Conservation (phyloP, 1,140 invertebrate genomes). For the Mizuhopecten yessoensis region DNA sequence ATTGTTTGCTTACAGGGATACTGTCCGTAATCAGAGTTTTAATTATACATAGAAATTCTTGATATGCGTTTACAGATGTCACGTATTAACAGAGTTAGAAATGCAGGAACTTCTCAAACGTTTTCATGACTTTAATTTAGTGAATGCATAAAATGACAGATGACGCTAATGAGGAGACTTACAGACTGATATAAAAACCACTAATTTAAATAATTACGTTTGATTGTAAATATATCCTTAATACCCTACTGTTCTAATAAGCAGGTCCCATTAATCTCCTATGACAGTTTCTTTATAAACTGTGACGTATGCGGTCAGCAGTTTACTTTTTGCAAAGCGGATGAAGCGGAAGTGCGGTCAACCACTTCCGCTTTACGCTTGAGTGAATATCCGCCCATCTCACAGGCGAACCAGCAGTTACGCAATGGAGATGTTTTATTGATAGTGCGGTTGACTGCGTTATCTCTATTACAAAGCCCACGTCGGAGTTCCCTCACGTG, state of each 20-base stretch:
- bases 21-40: not conserved
- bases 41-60: not conserved
- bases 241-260: not conserved
- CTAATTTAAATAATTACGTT: not conserved
- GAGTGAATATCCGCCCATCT: slow-evolving; percentile 16
- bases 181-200: not conserved
- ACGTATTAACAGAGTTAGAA: not conserved
- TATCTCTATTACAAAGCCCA: slow-evolving; percentile 4
- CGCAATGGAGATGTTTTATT: not conserved
- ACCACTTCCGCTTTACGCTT: slow-evolving; percentile 37
- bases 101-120: not conserved
- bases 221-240: not conserved
- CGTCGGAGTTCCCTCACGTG: not conserved
- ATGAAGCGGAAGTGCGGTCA: slow-evolving; percentile 3
- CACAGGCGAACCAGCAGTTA: too few relatives aligned
- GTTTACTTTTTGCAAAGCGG: not conserved
- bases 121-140: not conserved
- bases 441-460: not conserved
- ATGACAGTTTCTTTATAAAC: not conserved
- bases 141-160: not conserved
- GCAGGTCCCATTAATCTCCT: slow-evolving; percentile 10
- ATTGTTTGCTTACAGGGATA: not conserved
- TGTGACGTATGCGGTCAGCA: not conserved
- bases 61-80: too few relatives aligned
- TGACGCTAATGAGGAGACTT: not conserved